Base-by-base conservation (phyloP, 2,797 vertebrate species). In the Anableps anableps region DNA sequence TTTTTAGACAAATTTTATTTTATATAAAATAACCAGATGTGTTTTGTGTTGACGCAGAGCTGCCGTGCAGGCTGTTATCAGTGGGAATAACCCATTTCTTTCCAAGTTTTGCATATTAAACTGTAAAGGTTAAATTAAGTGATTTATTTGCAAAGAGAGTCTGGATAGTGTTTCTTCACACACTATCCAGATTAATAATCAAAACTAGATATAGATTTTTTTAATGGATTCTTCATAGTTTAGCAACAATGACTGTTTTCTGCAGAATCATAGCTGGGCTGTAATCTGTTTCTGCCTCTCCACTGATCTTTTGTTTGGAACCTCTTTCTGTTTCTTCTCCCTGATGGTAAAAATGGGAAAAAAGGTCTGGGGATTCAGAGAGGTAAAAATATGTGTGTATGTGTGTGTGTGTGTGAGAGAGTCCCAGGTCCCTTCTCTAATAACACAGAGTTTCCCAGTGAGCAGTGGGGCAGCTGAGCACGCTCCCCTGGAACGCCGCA, bases 361-460 rank as follows among this genome's bases (percentile, higher is more conserved):
- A 64, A 60, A 92, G 92, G 93, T 93, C 92, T 85, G 71, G 88
- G 93, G 93, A 92, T 86, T 94, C 88, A 73, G 90, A 87, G 90
- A 91, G 80, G 84, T 76, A 79, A 71, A 55, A 53, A 36, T 73
- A 55, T 23, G 60, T 47, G 82, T 11, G 26, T 13, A 26, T n/a
- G 53, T 72, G 82, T 14, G 71, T 45, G 84, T 81, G 75, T 75
- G 74, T 72, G 21, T 70, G 83, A 60, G 58, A 53, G 81, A 81
- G 80, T 94, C 91, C 90, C 87, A 95, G 94, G 93, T 96, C 94
- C 95, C 95, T 89, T 88, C 93, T 95, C 94, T 95, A 96, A 96
- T 96, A 96, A 96, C 93, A 93, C 82, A 94, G 93, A 92, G 90
- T 90, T 93, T 95, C 94, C 95, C 94, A 94, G 93, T 89, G 95